Base-by-base conservation (phyloP, 2,113 vertebrate species). In the Lucifuga dentata region DNA sequence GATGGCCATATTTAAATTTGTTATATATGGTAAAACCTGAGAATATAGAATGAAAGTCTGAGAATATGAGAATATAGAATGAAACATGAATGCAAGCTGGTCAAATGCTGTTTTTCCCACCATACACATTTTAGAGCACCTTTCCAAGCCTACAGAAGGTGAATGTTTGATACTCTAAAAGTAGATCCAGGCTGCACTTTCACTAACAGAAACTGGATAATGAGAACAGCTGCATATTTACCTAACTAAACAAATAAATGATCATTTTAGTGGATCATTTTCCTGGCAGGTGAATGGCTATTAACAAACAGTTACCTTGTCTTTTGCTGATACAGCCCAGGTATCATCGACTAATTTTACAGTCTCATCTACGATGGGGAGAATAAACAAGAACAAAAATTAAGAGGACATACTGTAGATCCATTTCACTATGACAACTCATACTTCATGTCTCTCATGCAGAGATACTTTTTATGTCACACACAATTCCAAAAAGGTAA, bases 261-360 rank as follows among this genome's bases (percentile, higher is more conserved):
- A 56, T 7, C 17, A 32, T 5, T 68, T 4, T 32, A 43, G n/a
- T n/a, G n/a, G n/a, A n/a, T n/a, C n/a, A 29, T 35, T 53, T 50
- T 78, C 3, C 20, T 57, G 8, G 53, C 5, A 44, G 69, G 12
- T 33, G 0, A 5, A 56, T 44, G 29, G 1, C 63, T 15, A 51
- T 24, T 12, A 52, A 21, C 43, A 21, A 13, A 45, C 62, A 16
- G 20, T 60, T 84, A 82, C 87, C 83, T 86, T 88, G 68, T 89
- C 87, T 66, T 73, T 90, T 7, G 75, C 68, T 38, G 80, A 85
- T 40, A 91, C 70, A 24, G 11, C 62, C 89, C 89, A 90, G 20
- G 12, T 29, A 26, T 85, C 58, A 16, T 50, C 35, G 16, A 19
- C 9, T 23, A 71, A 48, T 32, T 63, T 56, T 3, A 1, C 9